phyloP scores from a whole-genome alignment of 1,140 invertebrate genomes.

The Drosophila ambigua region DNA sequence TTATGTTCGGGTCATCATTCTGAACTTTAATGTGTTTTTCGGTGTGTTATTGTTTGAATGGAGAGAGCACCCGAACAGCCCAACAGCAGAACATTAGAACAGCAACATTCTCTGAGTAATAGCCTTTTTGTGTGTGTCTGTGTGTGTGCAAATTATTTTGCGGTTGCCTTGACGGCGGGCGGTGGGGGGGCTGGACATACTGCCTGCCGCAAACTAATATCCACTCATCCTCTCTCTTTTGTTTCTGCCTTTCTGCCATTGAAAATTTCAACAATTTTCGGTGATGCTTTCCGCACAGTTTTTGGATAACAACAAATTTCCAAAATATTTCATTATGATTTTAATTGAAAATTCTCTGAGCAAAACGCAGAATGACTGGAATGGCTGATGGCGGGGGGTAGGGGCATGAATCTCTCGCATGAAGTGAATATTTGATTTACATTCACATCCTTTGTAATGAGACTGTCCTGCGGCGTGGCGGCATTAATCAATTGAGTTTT shows the following conservation, averaged over 20 bases:
- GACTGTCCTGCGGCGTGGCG: too few relatives aligned
- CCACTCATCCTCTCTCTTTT: conserved; percentile 39
- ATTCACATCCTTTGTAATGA: conserved; percentile 2
- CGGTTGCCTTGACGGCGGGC: conserved; percentile 16
- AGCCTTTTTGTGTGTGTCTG: conserved; percentile 42
- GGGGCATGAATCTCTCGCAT: conserved; percentile 30
- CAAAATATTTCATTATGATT: conserved; percentile 80
- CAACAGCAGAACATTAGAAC: neutral
- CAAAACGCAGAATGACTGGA: too few relatives aligned
- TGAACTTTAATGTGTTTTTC: conserved; percentile 69
- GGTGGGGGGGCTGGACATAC: conserved; percentile 5
- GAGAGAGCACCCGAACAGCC: neutral
- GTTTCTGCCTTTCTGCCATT: conserved; percentile 50
- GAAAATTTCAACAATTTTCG: conserved; percentile 69
- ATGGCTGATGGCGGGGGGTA: neutral
- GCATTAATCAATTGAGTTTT: neutral
- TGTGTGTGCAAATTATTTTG: conserved; percentile 40
- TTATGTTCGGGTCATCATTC: conserved; percentile 77
- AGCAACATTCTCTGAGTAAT: conserved; percentile 27
- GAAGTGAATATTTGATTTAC: neutral
- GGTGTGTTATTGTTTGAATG: conserved; percentile 66
- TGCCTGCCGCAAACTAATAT: conserved; percentile 6
- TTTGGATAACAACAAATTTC: conserved; percentile 70
- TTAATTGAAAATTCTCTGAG: conserved; percentile 74
- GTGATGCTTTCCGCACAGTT: conserved; percentile 42